Base-by-base conservation (phyloP, 2,113 vertebrate genomes). In the Sphaerodactylus townsendi region DNA sequence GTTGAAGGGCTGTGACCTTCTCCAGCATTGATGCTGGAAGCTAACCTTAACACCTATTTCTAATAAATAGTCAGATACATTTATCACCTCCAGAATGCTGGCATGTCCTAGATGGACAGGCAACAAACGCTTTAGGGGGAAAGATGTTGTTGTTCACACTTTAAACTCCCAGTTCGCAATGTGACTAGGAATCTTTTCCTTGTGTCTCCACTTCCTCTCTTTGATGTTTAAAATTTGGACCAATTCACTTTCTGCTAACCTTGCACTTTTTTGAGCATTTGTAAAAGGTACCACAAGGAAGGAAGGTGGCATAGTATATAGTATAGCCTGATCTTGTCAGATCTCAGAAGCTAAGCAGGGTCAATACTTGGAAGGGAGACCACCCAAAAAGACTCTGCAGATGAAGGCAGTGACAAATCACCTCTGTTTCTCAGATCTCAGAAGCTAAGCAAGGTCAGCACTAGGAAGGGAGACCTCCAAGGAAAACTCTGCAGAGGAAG, bases 61-160 rank as follows among this genome's bases (percentile, higher is more conserved):
- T 70, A 59, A 77, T 48, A 25, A 46, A 81, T 59, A 62, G 73
- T 86, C 85, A 86, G 72, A 62, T 86, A 50, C 72, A 82, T 86
- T 82, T 86, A 81, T 71, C 65, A 71, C 79, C 53, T 41, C 66
- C 64, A 37, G 33, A 76, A 71, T 62, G 50, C 0, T 48, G 74
- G 65, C 73, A 82, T 86, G 37, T 41, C 53, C 39, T 37, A 30
- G 10, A 75, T 44, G 46, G 85, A 86, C 85, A 86, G 50, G 23
- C 65, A 69, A 41, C 39, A 77, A 81, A 82, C 46, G 65, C 85
- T 77, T 37, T 15, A 71, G 85, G 85, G 79, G 14, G 30, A 37
- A 71, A 77, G 65, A 68, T 56, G 48, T 11, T 82, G n/a, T 30
- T 46, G 71, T 82, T 77, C 79, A 82, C 79, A 77, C 79, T 69